Conservation (phyloP, 1,140 invertebrate species). For the Pseudachorutes palmiensis region DNA sequence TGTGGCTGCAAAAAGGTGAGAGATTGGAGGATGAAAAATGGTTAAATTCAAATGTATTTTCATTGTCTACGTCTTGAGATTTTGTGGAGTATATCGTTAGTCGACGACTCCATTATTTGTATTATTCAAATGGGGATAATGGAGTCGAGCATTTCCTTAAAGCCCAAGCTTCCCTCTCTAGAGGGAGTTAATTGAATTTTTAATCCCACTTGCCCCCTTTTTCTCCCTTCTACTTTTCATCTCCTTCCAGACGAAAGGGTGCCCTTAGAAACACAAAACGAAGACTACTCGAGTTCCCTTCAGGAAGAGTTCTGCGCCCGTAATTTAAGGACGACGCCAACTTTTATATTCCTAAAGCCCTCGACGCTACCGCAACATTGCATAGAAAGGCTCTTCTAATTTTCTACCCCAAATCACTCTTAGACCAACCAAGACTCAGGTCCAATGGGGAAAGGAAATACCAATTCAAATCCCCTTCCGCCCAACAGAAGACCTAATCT, state of each 20-base stretch:
- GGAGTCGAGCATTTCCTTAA: background rate
- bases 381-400: background rate
- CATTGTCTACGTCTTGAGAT: too few species aligned
- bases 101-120: slow-evolving; percentile 2
- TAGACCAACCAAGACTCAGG: background rate
- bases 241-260: background rate
- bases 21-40: too few species aligned
- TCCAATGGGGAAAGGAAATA: too few species aligned
- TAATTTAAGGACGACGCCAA: too few species aligned
- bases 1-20: too few species aligned
- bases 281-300: background rate
- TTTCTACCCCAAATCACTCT: background rate
- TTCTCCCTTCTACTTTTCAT: background rate
- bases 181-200: background rate
- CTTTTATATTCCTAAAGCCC: too few species aligned
- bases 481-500: too few species aligned
- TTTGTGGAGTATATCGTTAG: too few species aligned
- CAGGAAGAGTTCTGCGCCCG: too few species aligned
- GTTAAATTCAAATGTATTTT: too few species aligned
- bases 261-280: background rate
- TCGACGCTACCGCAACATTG: too few species aligned
- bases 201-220: background rate
- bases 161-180: background rate
- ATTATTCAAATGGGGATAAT: background rate
- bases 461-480: too few species aligned